Evolutionary conservation across 2,113 vertebrate species (phyloP).

Genomic region (Grallaria varia): DNA sequence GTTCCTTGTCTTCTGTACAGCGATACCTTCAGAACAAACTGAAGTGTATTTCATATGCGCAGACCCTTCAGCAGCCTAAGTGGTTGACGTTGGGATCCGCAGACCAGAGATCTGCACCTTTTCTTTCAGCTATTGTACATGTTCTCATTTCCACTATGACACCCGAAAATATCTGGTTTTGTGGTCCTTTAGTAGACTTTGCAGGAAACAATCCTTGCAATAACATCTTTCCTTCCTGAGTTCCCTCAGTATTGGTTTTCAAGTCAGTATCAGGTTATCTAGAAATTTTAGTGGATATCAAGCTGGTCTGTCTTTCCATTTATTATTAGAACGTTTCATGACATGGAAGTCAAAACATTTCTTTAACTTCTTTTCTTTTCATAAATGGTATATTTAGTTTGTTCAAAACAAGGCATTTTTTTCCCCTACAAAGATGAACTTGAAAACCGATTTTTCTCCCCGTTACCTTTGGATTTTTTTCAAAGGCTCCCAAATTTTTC

Average conservation of each 20-base stretch:
- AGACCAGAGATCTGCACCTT: neutral
- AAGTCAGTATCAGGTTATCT: neutral
- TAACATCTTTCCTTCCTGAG: neutral
- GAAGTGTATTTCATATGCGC: neutral
- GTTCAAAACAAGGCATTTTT: neutral
- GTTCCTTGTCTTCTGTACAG: neutral
- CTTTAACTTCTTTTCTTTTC: neutral
- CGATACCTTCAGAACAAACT: neutral
- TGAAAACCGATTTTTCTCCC: neutral
- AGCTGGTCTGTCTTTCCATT: neutral
- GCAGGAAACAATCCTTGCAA: neutral
- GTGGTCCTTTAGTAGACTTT: neutral
- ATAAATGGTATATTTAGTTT: neutral
- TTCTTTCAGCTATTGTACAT: neutral
- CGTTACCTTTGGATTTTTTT: neutral
- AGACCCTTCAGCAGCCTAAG: neutral
- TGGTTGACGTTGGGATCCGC: neutral
- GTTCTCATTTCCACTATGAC: neutral
- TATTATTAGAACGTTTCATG: neutral
- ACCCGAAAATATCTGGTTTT: neutral
- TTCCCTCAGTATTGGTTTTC: neutral
- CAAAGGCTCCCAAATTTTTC: neutral
- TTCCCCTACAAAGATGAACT: neutral
- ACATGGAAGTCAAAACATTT: neutral
- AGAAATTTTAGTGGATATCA: neutral